phyloP scores from a whole-genome alignment of 2,113 vertebrate genomes.

The Reinhardtius hippoglossoides region DNA sequence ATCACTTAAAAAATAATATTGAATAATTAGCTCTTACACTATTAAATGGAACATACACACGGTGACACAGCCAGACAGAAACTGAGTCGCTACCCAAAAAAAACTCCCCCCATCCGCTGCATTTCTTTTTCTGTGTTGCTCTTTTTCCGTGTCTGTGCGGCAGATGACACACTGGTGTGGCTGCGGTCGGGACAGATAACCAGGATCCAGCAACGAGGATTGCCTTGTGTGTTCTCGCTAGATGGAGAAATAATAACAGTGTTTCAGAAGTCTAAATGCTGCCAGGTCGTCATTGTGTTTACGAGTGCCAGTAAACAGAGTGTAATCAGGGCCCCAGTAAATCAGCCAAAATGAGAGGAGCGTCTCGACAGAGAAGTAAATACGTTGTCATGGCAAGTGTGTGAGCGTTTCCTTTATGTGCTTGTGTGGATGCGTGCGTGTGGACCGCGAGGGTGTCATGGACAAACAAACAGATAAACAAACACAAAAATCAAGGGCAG shows the following conservation, averaged over 20 bases:
- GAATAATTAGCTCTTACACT: conserved; percentile 57
- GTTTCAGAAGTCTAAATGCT: conserved; percentile 62
- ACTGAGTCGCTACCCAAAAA: conserved; percentile 35
- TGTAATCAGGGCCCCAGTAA: conserved; percentile 72
- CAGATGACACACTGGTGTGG: conserved; percentile 68
- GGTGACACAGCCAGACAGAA: conserved; percentile 49
- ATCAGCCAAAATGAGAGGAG: conserved; percentile 70
- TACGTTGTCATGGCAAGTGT: conserved; percentile 58
- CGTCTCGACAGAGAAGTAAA: conserved; percentile 64
- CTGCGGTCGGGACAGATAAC: conserved; percentile 60
- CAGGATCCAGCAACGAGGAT: conserved; percentile 48
- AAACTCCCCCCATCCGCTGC: conserved; percentile 6
- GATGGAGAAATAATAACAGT: conserved; percentile 73
- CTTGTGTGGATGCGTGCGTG: conserved; percentile 18
- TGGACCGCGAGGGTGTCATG: conserved; percentile 33
- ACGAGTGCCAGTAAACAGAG: conserved; percentile 76
- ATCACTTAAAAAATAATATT: conserved; percentile 50
- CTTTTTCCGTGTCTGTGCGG: conserved; percentile 61
- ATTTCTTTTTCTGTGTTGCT: conserved; percentile 28
- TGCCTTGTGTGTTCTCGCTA: conserved; percentile 52
- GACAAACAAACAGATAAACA: conserved; percentile 45
- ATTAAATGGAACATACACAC: conserved; percentile 47
- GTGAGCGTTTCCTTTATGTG: conserved; percentile 13
- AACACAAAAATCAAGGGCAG: conserved; percentile 9
- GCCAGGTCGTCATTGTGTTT: conserved; percentile 76